phyloP scores from a whole-genome alignment of 2,797 vertebrate genomes.

The Neoniphon sammara region DNA sequence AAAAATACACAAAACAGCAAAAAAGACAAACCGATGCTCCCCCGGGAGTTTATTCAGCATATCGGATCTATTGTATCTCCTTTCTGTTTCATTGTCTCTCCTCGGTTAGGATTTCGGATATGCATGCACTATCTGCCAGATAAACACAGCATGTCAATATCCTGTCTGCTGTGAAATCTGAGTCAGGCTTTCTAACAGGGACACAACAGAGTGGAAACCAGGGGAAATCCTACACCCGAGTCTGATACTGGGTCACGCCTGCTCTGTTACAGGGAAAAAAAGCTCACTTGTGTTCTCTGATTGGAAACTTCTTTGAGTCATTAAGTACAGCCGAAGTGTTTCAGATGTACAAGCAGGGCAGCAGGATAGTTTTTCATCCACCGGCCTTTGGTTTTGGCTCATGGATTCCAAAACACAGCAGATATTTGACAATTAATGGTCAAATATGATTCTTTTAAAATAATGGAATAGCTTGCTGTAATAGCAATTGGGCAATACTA shows the following conservation, averaged over 20 bases:
- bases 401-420: no score
- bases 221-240: conserved; percentile 65
- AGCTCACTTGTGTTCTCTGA: conserved; percentile 27
- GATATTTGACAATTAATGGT: not conserved
- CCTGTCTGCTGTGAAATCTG: conserved; percentile 48
- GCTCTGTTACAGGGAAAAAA: conserved; percentile 7
- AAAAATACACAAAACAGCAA: not conserved
- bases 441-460: not conserved
- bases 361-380: no score
- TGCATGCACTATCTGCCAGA: conserved; percentile 20
- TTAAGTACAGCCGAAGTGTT: no score
- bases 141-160: conserved; percentile 21
- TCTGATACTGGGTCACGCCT: conserved; percentile 3
- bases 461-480: no score
- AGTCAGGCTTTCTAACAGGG: conserved; percentile 37
- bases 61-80: not conserved
- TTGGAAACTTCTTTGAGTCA: conserved; percentile 8
- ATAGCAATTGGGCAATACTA: no score
- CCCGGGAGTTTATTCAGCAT: not conserved
- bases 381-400: no score
- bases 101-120: conserved; percentile 21
- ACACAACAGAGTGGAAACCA: conserved; percentile 38
- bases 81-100: not conserved
- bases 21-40: not conserved
- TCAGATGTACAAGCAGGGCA: no score